Conservation (phyloP, 2,888 invertebrate species). For the Drosophila borborema region DNA sequence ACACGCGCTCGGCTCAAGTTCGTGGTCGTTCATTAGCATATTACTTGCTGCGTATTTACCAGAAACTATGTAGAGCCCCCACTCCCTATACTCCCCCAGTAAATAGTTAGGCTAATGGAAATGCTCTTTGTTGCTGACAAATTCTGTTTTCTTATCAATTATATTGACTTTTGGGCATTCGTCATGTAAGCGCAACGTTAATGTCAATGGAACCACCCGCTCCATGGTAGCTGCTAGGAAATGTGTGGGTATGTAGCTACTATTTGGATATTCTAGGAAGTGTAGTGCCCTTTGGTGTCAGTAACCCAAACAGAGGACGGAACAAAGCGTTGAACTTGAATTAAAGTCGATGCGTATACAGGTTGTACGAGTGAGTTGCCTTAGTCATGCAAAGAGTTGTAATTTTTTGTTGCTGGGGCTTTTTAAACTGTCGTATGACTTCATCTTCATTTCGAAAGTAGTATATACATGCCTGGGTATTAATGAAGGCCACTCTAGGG, state of each 20-base stretch:
- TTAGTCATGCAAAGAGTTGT: constrained; percentile 63
- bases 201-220: constrained; percentile 40
- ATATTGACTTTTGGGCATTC: constrained; percentile 35
- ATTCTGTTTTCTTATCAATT: constrained; percentile 67
- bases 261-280: constrained; percentile 37
- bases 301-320: constrained; percentile 69
- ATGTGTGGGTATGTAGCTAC: constrained; percentile 8
- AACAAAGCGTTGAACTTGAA: constrained; percentile 72
- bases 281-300: constrained; percentile 63
- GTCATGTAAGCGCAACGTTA: constrained; percentile 27
- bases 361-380: constrained; percentile 39
- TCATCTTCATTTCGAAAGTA: constrained; percentile 66
- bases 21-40: constrained; percentile 77
- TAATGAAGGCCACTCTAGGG: constrained; percentile 46
- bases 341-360: constrained; percentile 41
- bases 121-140: constrained; percentile 38
- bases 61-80: constrained; percentile 26
- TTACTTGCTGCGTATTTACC: constrained; percentile 47
- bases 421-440: constrained; percentile 61
- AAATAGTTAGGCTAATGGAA: constrained; percentile 66
- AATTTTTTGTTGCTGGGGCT: constrained; percentile 6
- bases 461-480: constrained; percentile 14
- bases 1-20: constrained; percentile 65
- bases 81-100: background rate
- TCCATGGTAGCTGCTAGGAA: constrained; percentile 31